Evolutionary conservation across 2,888 invertebrate genomes (phyloP).

Genomic region (Muschampia plurimacula): DNA sequence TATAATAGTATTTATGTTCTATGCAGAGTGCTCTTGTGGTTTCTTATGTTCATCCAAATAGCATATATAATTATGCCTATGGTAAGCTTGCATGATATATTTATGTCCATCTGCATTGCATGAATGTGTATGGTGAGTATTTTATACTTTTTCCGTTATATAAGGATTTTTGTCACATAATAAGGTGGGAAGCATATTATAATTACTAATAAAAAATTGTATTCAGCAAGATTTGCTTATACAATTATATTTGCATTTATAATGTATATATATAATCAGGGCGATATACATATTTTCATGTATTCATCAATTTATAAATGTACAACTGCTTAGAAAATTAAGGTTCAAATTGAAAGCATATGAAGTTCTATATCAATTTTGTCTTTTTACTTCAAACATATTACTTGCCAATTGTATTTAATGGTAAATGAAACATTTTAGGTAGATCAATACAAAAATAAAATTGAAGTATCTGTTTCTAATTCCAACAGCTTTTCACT

Average conservation of each 20-base stretch:
- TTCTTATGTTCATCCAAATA: background rate
- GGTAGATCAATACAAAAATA: too few relatives aligned
- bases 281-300: background rate
- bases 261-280: background rate
- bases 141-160: background rate
- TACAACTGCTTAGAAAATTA: background rate
- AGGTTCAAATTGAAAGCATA: background rate
- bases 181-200: background rate
- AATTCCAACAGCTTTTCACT: too few relatives aligned
- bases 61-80: conserved; percentile 14
- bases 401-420: too few relatives aligned
- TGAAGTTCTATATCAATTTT: too few relatives aligned
- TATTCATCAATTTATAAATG: background rate
- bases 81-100: conserved; percentile 42
- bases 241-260: background rate
- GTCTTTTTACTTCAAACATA: too few relatives aligned
- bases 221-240: too few relatives aligned
- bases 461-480: too few relatives aligned
- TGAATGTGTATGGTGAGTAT: conserved; percentile 7
- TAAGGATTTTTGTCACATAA: background rate
- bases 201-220: background rate
- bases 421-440: too few relatives aligned
- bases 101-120: conserved; percentile 19
- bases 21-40: background rate
- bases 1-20: too few relatives aligned